A percentile compares a stretch with the other conserved stretches of the same genome.
Conservation (phyloP, 2,797 vertebrate genomes). For the Cetoscarus ocellatus region DNA sequence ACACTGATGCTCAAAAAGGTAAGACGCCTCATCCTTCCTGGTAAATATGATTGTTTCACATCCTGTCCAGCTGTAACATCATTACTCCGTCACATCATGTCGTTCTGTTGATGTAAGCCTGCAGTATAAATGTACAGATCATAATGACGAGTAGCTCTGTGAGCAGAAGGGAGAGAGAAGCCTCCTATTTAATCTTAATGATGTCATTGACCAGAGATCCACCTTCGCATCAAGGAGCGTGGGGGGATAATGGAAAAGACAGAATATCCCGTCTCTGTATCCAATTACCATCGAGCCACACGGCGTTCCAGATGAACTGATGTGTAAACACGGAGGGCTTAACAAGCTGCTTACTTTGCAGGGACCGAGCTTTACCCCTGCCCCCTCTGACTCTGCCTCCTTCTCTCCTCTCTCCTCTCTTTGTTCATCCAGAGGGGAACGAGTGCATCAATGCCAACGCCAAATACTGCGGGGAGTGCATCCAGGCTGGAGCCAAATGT, state of each 20-base stretch:
- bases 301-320: conserved; percentile 64
- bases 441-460: conserved; percentile 96
- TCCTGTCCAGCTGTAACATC: neutral
- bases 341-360: conserved; percentile 61
- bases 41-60: neutral
- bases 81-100: conserved; percentile 19
- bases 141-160: conserved; percentile 18
- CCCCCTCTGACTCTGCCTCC: conserved; percentile 48
- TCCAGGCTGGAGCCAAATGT: conserved; percentile 96
- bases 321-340: conserved; percentile 55
- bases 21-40: conserved; percentile 48
- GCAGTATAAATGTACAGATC: neutral
- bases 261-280: conserved; percentile 59
- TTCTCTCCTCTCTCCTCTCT: conserved; percentile 45
- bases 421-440: conserved; percentile 89
- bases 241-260: conserved; percentile 64
- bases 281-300: conserved; percentile 49
- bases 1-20: conserved; percentile 90
- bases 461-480: conserved; percentile 96
- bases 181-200: conserved; percentile 20
- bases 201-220: conserved; percentile 47
- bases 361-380: conserved; percentile 14
- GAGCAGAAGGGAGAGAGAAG: conserved; percentile 12
- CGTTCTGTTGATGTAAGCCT: conserved; percentile 23
- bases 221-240: conserved; percentile 35